Base-by-base conservation (phyloP, 2,888 invertebrate species). In the Lysandra bellargus region DNA sequence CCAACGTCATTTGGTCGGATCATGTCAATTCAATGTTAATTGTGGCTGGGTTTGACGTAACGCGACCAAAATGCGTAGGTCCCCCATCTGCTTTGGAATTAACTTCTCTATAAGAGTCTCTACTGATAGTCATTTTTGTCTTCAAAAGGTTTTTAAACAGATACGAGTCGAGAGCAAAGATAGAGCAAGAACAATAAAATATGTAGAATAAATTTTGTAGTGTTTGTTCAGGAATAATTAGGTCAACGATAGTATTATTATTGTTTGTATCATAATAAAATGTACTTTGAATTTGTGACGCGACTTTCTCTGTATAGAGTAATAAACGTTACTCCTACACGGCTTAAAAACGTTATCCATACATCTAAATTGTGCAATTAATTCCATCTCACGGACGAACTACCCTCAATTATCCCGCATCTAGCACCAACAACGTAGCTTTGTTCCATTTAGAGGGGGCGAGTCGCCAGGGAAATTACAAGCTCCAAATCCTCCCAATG, bases 401-500 rank as follows among this genome's bases (percentile, higher is more conserved):
- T 76, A 76, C 76, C 53, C 76, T 76, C 76, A 76, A 76, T 76
- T 76, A 76, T 53, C 53, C 57, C 76, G 76, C 76, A 75, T 75
- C 75, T 57, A 76, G 53, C 76, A 69, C 69, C 40, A 57, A 49
- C 76, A 33, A 53, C 76, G 53, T 76, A 49, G 49, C 53, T 76
- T 76, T 76, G 76, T 76, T 53, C 75, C 75, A 49, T 49, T 53
- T 30, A 53, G 76, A 76, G 57, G 76, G 57, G 76, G 76, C 57
- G 33, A 57, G 76, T 57, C 76, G 76, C 76, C 76, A 57, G 76
- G 76, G 76, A 76, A 76, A 76, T 76, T 76, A 76, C 76, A 76
- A 76, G 76, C 76, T 57, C 6, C 53, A 76, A 57, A 76, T 76
- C 23, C 76, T 76, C 76, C 30, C 49, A 53, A 76, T 76, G 53